Base-by-base conservation (phyloP, 2,113 vertebrate genomes). In the Haliaeetus leucogaster region DNA sequence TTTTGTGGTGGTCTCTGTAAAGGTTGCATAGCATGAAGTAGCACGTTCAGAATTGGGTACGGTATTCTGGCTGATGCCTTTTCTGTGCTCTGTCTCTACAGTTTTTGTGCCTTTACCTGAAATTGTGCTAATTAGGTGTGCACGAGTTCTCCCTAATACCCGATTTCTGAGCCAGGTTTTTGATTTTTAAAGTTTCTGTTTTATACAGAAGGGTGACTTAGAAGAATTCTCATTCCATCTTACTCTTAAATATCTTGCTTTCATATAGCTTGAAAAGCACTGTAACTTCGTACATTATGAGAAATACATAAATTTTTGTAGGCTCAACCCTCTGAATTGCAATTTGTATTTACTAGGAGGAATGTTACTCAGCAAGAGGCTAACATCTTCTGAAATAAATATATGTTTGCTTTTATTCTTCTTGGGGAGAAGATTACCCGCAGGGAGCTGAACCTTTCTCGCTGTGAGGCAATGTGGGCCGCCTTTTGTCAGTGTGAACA, bases 381-480 rank as follows among this genome's bases (percentile, higher is more conserved):
- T 91, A 72, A 34, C 38, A 22, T 72, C 42, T 79, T 85, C 50
- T 82, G 70, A 91, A 93, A 66, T 89, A 82, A 93, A 61, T 71
- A 13, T 7, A 0, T 62, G 11, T 95, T 95, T 96, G 38, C 29
- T 89, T 96, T 53, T 96, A 90, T 93, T 85, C 68, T 86, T 95
- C 84, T 20, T 38, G 62, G 81, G 63, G 91, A 83, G 63, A 95
- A 99, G 99, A 96, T 99, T 34, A 91, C 97, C 53, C 96, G 89
- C 56, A 96, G 88, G 73, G 98, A 99, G 45, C 48, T 99, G 76
- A 83, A 92, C 4, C 90, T 99, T 45, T 55, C 98, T 87, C 87
- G 76, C 30, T 99, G 98, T 76, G 99, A 99, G 78, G 98, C 98
- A 42, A 96, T 95, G 0, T 98, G 98, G 98, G 55, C 55, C 0